A percentile compares a stretch with the other conserved stretches of the same genome.
Conservation (phyloP, 2,888 invertebrate species). For the Tetropium fuscum region DNA sequence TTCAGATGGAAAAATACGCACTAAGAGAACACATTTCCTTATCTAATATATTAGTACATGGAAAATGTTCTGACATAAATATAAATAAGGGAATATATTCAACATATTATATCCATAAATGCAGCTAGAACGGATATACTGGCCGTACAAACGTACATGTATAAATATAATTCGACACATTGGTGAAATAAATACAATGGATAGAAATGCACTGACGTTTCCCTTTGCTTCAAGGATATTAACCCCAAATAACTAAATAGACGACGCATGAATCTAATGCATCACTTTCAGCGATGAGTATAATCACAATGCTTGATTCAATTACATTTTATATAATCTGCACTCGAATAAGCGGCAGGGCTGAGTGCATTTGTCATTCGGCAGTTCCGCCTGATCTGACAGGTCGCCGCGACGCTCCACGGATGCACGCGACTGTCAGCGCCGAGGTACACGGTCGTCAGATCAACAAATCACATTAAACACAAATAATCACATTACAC, state of each 20-base stretch:
- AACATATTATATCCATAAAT: slow-evolving; percentile 7
- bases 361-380: slow-evolving; percentile 66
- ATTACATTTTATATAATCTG: slow-evolving; percentile 67
- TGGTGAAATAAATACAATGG: slow-evolving; percentile 29
- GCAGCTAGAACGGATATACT: neutral
- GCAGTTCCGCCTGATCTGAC: slow-evolving; percentile 66
- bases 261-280: slow-evolving; percentile 56
- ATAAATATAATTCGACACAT: slow-evolving; percentile 31
- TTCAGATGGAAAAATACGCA: too few relatives aligned
- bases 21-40: too few relatives aligned
- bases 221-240: slow-evolving; percentile 49
- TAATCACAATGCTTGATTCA: slow-evolving; percentile 64
- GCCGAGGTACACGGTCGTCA: slow-evolving; percentile 62
- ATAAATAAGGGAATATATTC: neutral
- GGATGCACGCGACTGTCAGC: slow-evolving; percentile 67
- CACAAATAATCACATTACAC: slow-evolving; percentile 67
- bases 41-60: too few relatives aligned
- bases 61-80: neutral
- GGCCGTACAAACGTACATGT: slow-evolving; percentile 5
- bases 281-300: slow-evolving; percentile 63
- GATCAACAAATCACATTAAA: slow-evolving; percentile 67
- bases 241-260: slow-evolving; percentile 52
- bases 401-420: slow-evolving; percentile 59
- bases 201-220: slow-evolving; percentile 31
- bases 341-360: slow-evolving; percentile 61